Conservation (phyloP, 2,797 vertebrate genomes). For the Sebastes miniatus region DNA sequence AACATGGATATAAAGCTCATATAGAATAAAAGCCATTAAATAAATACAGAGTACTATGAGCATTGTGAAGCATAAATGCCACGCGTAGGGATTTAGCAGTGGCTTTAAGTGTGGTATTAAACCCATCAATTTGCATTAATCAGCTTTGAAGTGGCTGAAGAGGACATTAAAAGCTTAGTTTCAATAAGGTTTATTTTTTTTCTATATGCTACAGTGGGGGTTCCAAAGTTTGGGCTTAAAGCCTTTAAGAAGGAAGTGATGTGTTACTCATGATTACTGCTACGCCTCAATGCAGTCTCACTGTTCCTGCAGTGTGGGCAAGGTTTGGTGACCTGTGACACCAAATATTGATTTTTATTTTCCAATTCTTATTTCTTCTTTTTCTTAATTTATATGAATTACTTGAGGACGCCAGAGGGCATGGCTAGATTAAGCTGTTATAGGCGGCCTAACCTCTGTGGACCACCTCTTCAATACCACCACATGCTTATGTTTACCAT, state of each 20-base stretch:
- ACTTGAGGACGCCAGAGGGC: not conserved
- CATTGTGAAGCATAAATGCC: constrained; percentile 21
- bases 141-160: constrained; percentile 41
- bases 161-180: constrained; percentile 38
- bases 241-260: not conserved
- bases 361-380: not conserved
- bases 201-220: constrained; percentile 8
- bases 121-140: constrained; percentile 43
- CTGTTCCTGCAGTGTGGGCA: not conserved
- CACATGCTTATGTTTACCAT: not conserved
- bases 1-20: not conserved
- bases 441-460: not conserved
- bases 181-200: constrained; percentile 20
- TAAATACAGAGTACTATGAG: constrained; percentile 10
- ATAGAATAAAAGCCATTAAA: constrained; percentile 12
- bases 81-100: constrained; percentile 7
- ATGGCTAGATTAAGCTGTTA: not conserved
- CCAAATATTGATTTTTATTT: not conserved
- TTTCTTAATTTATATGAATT: not conserved
- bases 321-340: not conserved
- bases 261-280: not conserved
- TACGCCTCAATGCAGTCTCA: not conserved
- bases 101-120: constrained; percentile 30
- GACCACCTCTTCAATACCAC: not conserved
- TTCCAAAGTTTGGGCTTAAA: not conserved